These are phyloP conservation scores for Chlamydotis undulata DNA, from an alignment of 2,113 vertebrate species.

Conservation along the genomic window DNA sequence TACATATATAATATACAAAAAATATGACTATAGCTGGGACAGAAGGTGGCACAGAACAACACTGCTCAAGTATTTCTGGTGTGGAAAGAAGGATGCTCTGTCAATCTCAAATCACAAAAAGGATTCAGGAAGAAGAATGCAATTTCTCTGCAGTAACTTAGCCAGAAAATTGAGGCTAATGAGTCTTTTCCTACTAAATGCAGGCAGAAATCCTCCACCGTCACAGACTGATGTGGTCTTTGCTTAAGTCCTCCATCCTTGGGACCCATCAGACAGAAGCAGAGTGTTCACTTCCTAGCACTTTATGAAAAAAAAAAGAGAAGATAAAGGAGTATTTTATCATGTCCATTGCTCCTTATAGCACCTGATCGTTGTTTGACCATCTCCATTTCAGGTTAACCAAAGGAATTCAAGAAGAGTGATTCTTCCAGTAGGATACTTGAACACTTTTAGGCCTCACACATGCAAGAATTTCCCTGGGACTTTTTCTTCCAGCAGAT, in stretches of 20 bases:
- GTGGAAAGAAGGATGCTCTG: background rate
- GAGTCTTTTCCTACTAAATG: background rate
- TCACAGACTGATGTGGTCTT: background rate
- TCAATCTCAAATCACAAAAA: slow-evolving; percentile 26
- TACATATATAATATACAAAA: background rate
- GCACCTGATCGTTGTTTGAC: background rate
- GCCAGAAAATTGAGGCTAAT: background rate
- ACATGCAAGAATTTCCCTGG: background rate
- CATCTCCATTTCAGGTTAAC: background rate
- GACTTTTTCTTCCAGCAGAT: background rate
- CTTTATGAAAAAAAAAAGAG: background rate
- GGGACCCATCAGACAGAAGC: background rate
- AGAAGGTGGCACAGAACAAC: background rate
- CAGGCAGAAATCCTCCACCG: background rate
- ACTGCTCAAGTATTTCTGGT: background rate
- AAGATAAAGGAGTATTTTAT: background rate
- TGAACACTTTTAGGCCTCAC: background rate
- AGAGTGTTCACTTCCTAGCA: background rate
- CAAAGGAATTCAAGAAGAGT: background rate
- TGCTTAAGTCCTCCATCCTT: background rate
- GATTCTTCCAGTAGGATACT: background rate
- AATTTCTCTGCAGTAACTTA: slow-evolving; percentile 2
- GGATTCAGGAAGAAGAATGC: background rate
- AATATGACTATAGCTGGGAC: background rate
- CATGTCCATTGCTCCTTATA: background rate